Conservation (phyloP, 2,797 vertebrate genomes). For the Rhynchonycteris naso region DNA sequence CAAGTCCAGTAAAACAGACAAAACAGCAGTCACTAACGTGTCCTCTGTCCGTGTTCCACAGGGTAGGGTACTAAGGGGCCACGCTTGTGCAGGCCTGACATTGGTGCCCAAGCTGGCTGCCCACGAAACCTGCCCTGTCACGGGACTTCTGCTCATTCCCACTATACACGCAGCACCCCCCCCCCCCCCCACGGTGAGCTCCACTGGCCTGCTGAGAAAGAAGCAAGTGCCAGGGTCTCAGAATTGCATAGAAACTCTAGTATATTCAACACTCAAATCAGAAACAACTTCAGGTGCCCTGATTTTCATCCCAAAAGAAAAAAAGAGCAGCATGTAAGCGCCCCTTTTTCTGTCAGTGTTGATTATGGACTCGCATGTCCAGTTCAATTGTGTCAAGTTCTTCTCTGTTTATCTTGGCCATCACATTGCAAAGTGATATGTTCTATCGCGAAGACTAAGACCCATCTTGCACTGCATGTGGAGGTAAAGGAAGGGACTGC, state of each 20-base stretch:
- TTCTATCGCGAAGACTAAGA: background rate
- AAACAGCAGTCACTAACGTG: accelerated
- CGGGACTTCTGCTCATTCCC: background rate
- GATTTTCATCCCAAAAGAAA: background rate
- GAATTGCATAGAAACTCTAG: background rate
- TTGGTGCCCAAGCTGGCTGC: background rate
- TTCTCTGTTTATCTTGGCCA: background rate
- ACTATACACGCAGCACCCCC: too few relatives aligned
- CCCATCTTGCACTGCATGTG: background rate
- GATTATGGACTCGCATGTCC: background rate
- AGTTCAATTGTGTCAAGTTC: background rate
- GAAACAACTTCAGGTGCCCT: background rate
- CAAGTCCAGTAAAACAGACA: accelerated
- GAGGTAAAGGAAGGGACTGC: background rate
- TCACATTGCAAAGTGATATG: background rate
- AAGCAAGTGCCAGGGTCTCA: background rate
- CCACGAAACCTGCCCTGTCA: accelerated
- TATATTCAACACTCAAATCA: background rate
- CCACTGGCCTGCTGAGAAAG: background rate
- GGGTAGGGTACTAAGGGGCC: background rate
- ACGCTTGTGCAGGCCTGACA: background rate
- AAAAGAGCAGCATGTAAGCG: background rate
- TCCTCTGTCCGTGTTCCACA: background rate
- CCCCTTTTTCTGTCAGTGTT: background rate
- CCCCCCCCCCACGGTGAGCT: background rate